Percentiles rank a stretch among this genome's conserved stretches.
phyloP scores from a whole-genome alignment of 2,113 vertebrate species.

The Callospermophilus lateralis region DNA sequence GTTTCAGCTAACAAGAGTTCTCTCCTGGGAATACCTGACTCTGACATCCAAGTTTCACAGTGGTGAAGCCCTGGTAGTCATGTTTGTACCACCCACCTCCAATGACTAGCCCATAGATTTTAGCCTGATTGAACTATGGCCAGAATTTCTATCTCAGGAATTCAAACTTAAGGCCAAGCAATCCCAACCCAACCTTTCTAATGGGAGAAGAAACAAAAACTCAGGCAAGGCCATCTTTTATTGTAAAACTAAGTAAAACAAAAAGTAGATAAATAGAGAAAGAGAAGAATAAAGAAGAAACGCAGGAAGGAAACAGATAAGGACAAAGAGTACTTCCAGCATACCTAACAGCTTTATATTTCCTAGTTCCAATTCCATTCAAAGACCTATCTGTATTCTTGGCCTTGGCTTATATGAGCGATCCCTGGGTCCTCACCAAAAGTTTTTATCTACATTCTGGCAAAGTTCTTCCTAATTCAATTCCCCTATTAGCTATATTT shows the following conservation, averaged over 20 bases:
- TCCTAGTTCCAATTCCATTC: neutral
- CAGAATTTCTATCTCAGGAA: conserved; percentile 16
- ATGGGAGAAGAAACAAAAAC: neutral
- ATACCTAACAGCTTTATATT: neutral
- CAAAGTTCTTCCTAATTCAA: neutral
- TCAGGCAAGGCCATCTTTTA: neutral
- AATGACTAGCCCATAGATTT: neutral
- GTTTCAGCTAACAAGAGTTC: neutral
- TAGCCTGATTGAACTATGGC: neutral
- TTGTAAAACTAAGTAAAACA: neutral
- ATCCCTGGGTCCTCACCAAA: neutral
- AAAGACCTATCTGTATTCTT: neutral
- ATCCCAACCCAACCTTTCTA: neutral
- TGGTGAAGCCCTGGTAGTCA: neutral
- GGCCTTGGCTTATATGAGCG: neutral
- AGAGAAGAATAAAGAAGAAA: conserved; percentile 34
- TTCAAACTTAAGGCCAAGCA: neutral
- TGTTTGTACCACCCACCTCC: neutral
- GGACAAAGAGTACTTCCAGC: neutral
- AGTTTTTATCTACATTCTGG: neutral
- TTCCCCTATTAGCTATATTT: neutral
- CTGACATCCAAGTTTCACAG: neutral
- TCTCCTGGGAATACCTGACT: conserved; percentile 7
- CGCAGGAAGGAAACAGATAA: neutral
- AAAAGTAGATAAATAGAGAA: neutral